Evolutionary conservation across 1,140 invertebrate species (phyloP).

Genomic region (Nasonia giraulti): DNA sequence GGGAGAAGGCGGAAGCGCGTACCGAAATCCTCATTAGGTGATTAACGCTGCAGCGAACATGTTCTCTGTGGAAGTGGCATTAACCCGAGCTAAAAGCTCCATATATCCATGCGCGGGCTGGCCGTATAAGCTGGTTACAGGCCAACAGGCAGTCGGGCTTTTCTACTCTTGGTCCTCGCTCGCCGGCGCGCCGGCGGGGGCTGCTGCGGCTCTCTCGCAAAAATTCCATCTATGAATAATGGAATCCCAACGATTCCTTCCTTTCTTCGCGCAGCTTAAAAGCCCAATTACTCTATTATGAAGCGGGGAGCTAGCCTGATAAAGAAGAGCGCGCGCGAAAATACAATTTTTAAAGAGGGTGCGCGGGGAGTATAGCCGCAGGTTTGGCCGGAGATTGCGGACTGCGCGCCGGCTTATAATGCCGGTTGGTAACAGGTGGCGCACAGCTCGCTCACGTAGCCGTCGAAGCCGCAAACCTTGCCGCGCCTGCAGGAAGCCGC

Average conservation of each 20-base stretch:
- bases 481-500: slow-evolving; percentile 7
- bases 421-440: slow-evolving; percentile 46
- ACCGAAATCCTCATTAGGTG: slow-evolving; percentile 39
- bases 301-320: background rate
- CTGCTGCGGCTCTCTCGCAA: background rate
- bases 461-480: slow-evolving; percentile 21
- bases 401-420: background rate
- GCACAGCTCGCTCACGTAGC: slow-evolving; percentile 11
- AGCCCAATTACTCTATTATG: slow-evolving; percentile 20
- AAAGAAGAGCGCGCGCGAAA: background rate
- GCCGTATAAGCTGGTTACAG: slow-evolving; percentile 23
- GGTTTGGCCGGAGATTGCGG: background rate
- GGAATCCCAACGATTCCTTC: background rate
- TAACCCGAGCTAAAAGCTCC: slow-evolving; percentile 40
- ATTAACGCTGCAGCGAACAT: slow-evolving; percentile 8
- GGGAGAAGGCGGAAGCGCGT: background rate
- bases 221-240: slow-evolving; percentile 24
- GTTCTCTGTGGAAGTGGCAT: background rate
- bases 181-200: no score
- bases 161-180: background rate
- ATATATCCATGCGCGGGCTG: background rate
- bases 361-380: background rate
- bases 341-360: background rate
- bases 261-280: background rate
- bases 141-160: background rate